A percentile compares a stretch with the other conserved stretches of the same genome.
phyloP scores from a whole-genome alignment of 2,888 invertebrate species.

The Drosophila birchii region DNA sequence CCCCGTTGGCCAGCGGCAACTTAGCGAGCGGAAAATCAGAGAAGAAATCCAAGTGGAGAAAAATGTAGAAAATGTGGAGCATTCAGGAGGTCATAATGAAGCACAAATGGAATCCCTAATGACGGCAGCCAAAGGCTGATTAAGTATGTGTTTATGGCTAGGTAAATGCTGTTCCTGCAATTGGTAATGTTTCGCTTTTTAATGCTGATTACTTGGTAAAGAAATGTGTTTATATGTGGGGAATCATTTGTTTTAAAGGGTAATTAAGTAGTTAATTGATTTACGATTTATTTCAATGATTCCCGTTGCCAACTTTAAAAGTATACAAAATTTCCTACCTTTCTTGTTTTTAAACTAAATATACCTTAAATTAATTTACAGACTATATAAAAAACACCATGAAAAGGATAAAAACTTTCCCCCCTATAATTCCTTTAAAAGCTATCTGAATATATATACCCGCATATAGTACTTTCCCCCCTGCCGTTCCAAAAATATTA shows the following conservation, averaged over 20 bases:
- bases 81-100: slow-evolving; percentile 31
- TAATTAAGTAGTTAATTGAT: neutral
- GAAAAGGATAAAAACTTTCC: neutral
- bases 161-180: slow-evolving; percentile 23
- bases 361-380: neutral
- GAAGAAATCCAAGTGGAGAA: slow-evolving; percentile 19
- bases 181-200: neutral
- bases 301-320: too few relatives aligned
- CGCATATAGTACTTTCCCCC: too few relatives aligned
- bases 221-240: neutral
- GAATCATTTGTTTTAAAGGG: neutral
- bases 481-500: neutral
- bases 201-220: slow-evolving; percentile 5
- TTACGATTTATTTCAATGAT: too few relatives aligned
- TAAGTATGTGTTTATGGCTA: slow-evolving; percentile 33
- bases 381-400: neutral
- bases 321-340: too few relatives aligned
- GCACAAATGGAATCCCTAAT: slow-evolving; percentile 24
- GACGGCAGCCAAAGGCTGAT: slow-evolving; percentile 13
- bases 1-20: slow-evolving; percentile 26
- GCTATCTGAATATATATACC: neutral
- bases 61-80: slow-evolving; percentile 26
- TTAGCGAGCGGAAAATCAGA: slow-evolving; percentile 32
- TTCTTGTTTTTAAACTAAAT: neutral
- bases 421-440: neutral